These are phyloP conservation scores for Maconellicoccus hirsutus DNA, from an alignment of 1,140 invertebrate species.

Conservation along the genomic window DNA sequence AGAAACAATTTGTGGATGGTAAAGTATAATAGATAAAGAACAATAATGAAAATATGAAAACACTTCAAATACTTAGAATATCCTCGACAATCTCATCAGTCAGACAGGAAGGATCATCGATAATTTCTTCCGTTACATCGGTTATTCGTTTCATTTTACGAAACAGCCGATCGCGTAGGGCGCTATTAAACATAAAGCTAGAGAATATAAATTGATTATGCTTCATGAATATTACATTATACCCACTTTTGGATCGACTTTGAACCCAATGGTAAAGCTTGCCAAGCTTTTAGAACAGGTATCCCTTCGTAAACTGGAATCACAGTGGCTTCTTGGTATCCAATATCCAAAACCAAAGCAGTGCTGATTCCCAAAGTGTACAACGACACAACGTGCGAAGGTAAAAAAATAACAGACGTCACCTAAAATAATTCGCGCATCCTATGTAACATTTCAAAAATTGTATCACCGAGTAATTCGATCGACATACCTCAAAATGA, in stretches of 20 bases:
- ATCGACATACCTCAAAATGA: constrained; percentile 68
- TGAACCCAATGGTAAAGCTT: constrained; percentile 59
- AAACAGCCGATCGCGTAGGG: not conserved
- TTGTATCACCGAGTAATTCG: not conserved
- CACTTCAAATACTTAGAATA: constrained; percentile 26
- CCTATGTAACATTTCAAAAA: not conserved
- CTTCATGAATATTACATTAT: not conserved
- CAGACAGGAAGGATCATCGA: not conserved
- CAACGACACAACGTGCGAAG: constrained; percentile 66
- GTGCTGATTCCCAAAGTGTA: constrained; percentile 63
- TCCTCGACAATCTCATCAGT: constrained; percentile 24
- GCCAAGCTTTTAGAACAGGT: constrained; percentile 64
- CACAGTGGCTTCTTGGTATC: constrained; percentile 67
- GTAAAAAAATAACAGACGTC: constrained; percentile 55
- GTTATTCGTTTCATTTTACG: constrained; percentile 16
- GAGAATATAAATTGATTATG: not conserved
- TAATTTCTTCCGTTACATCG: not conserved
- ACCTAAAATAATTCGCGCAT: constrained; percentile 43
- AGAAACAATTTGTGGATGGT: not conserved
- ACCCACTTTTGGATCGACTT: constrained; percentile 44
- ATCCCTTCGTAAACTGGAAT: constrained; percentile 78
- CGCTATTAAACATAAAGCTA: not conserved
- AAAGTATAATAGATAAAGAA: not conserved
- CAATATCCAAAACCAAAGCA: constrained; percentile 73
- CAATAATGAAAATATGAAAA: not conserved